Conservation (phyloP, 2,113 vertebrate genomes). For the Butorides virescens region DNA sequence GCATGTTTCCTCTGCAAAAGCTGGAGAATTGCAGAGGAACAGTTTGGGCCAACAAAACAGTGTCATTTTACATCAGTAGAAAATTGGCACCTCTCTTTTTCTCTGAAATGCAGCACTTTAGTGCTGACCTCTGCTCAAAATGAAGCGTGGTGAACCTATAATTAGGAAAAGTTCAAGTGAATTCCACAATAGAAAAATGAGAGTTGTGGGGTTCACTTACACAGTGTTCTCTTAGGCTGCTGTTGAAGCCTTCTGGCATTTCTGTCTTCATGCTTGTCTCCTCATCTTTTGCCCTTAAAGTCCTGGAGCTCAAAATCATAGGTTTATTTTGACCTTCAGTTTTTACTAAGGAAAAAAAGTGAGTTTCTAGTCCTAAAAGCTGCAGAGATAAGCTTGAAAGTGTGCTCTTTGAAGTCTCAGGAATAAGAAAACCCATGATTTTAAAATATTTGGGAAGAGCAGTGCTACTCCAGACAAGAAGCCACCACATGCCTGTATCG, state of each 20-base stretch:
- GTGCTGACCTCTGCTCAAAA: not conserved
- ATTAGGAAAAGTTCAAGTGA: constrained; percentile 2
- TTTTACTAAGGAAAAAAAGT: not conserved
- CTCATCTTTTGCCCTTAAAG: not conserved
- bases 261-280: not conserved
- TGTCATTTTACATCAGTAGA: not conserved
- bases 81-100: not conserved
- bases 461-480: not conserved
- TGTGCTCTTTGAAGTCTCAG: not conserved
- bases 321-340: not conserved
- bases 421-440: not conserved
- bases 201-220: not conserved
- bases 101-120: not conserved
- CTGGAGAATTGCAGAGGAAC: not conserved
- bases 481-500: not conserved
- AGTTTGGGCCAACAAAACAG: not conserved
- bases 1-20: not conserved
- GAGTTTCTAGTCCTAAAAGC: not conserved
- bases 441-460: not conserved
- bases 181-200: not conserved
- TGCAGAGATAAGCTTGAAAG: not conserved
- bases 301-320: not conserved
- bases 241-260: not conserved
- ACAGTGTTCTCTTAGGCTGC: not conserved
- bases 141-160: not conserved